Base-by-base conservation (phyloP, 2,888 invertebrate genomes). In the Allolobophora icterica region DNA sequence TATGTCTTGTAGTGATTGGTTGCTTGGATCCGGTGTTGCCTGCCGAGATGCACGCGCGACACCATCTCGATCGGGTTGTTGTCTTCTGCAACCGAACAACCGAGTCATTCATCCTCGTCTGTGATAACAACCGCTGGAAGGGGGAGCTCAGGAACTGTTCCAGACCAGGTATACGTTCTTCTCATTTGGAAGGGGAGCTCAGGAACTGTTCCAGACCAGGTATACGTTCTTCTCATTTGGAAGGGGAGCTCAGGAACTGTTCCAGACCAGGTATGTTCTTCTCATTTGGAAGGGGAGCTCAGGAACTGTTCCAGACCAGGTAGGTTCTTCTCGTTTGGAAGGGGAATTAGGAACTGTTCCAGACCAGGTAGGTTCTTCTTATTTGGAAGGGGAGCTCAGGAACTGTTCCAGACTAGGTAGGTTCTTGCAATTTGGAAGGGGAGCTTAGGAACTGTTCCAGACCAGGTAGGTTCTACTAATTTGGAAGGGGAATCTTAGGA, bases 21-120 rank as follows among this genome's bases (percentile, higher is more conserved):
- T 89, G 89, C 11, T 33, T n/a, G 21, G 89, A 89, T 33, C 89
- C 89, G 0, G 45, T 42, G 45, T 30, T 89, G 52, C 89, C 89
- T 24, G 1, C 42, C 8, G 89, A 89, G 0, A 42, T 89, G 40
- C 45, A 89, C 45, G n/a, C 35, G 17, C 21, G 89, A 33, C 52
- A 89, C 42, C 89, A 89, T 33, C 33, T 52, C 4, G 89, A 89
- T 40, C 42, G 89, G 0, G 45, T 89, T 0, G 35, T 89, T 21
- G 89, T 52, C 52, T 42, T 89, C 40, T 89, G 89, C 45, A 89
- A 89, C 89, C 42, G 52, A 89, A 89, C 89, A 34, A 34, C 42
- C 40, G 45, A 89, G 38, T 89, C 89, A 1, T 89, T 89, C 52
- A 52, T 89, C 45, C 89, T 89, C 58, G 35, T 90, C 33, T 90